These are phyloP conservation scores for Antigone vipio DNA, from an alignment of 2,113 vertebrate genomes.

Conservation along the genomic window DNA sequence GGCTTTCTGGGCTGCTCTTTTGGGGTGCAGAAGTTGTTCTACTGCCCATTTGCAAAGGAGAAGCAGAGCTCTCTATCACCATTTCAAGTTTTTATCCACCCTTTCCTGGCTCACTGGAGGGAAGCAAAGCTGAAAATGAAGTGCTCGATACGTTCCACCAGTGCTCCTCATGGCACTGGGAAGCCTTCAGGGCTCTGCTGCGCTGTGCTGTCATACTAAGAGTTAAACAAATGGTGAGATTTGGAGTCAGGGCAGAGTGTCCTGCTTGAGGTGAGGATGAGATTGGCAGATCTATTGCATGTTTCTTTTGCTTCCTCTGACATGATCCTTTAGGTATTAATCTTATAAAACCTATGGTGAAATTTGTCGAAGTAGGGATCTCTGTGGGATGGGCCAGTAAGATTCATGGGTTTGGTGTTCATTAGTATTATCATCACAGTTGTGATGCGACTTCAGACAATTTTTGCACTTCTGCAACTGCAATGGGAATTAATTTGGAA, in stretches of 20 bases:
- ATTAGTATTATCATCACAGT: neutral
- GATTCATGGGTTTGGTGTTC: neutral
- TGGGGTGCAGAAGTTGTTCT: neutral
- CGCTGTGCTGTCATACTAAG: neutral
- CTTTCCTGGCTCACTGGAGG: neutral
- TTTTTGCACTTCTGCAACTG: neutral
- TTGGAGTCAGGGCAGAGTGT: neutral
- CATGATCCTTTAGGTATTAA: accelerated
- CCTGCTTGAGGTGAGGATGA: neutral
- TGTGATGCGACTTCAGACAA: neutral
- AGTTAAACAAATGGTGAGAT: neutral
- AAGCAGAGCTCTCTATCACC: neutral
- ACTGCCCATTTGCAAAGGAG: neutral
- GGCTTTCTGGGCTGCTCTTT: neutral
- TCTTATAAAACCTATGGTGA: neutral
- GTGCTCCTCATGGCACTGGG: neutral
- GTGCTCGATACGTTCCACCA: neutral
- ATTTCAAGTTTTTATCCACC: neutral
- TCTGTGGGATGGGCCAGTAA: neutral
- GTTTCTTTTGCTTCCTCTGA: neutral
- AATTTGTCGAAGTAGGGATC: neutral
- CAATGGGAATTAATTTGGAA: neutral
- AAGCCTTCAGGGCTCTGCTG: accelerated
- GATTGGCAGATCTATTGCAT: neutral
- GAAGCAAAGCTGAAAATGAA: neutral